Conservation (phyloP, 2,888 invertebrate genomes). For the Netelia inedita region DNA sequence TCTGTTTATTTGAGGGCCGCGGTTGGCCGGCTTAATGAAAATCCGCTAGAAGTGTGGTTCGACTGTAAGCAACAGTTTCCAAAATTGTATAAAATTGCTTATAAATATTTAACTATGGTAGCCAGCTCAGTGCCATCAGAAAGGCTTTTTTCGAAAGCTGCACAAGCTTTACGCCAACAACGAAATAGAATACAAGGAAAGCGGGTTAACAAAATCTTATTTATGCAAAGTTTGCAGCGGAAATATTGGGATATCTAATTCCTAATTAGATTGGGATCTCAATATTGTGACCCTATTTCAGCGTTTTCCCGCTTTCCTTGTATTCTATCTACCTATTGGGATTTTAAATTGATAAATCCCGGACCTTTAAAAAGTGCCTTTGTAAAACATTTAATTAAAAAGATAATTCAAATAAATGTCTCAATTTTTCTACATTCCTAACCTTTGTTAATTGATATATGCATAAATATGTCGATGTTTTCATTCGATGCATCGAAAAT, state of each 20-base stretch:
- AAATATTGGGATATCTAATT: conserved; percentile 3
- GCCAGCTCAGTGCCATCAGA: neutral
- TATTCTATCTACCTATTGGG: too few species aligned
- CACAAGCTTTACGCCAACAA: neutral
- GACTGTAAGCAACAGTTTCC: neutral
- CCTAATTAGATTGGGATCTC: too few species aligned
- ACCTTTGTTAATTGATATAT: too few species aligned
- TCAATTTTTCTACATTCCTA: too few species aligned
- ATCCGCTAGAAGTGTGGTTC: neutral
- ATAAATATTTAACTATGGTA: conserved; percentile 3
- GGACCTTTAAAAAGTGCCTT: too few species aligned
- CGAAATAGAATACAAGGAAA: neutral
- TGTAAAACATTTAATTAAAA: too few species aligned
- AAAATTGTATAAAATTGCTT: conserved; percentile 3
- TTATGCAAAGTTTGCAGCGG: neutral
- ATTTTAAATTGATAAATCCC: too few species aligned
- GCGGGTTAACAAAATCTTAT: conserved; percentile 6
- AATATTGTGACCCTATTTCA: too few species aligned
- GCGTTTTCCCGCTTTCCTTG: too few species aligned
- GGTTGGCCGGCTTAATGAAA: conserved; percentile 14
- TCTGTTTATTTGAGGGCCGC: neutral
- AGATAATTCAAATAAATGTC: too few species aligned
- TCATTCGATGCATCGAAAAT: too few species aligned
- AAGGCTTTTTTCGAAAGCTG: conserved; percentile 3
- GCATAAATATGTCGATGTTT: too few species aligned